Evolutionary conservation across 2,888 invertebrate species (phyloP), one percentile per base, ranked within the genome.

Genomic region (Lasioglossum lativentre): DNA sequence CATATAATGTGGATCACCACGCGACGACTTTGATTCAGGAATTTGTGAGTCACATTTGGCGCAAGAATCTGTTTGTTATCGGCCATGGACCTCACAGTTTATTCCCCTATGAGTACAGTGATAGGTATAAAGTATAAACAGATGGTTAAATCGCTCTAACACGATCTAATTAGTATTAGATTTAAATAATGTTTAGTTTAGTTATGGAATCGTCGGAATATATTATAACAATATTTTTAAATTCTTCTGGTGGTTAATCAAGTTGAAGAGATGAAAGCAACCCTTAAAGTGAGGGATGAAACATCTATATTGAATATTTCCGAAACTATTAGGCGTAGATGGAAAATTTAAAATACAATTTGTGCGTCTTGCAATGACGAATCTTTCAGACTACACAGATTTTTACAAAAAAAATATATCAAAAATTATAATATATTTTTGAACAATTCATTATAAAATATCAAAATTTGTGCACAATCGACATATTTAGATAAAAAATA

Each of bases 41-140:
- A 68, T 68, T 34, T 68, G 34, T 68, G 66, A 68, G 66, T 68
- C 66, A 68, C 10, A 68, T 68, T 68, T 68, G 66, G 66, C 66
- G 34, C 66, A 68, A 10, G 66, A 68, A 68, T 68, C 66, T 38
- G 66, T 68, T 68, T 68, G 23, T 19, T 38, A 19, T 23, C 4
- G 63, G 66, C 66, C 66, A 38, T 8, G 10, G 4, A 68, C 66
- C 66, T 68, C 8, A 10, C 66, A 68, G 66, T 68, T 34, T 68
- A 68, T 68, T 68, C 23, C 34, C 10, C 34, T 68, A 68, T 68
- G 16, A 16, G 66, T 23, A 3, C 34, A 68, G 23, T 34, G 10
- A 68, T 68, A 34, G 34, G 23, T 68, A 10, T 34, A 38, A n/a
- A n/a, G n/a, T n/a, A n/a, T n/a, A n/a, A n/a, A n/a, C n/a, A n/a